These are phyloP conservation scores for Halocynthia roretzi DNA, from an alignment of 23 tunicate genomes.

Conservation along the genomic window DNA sequence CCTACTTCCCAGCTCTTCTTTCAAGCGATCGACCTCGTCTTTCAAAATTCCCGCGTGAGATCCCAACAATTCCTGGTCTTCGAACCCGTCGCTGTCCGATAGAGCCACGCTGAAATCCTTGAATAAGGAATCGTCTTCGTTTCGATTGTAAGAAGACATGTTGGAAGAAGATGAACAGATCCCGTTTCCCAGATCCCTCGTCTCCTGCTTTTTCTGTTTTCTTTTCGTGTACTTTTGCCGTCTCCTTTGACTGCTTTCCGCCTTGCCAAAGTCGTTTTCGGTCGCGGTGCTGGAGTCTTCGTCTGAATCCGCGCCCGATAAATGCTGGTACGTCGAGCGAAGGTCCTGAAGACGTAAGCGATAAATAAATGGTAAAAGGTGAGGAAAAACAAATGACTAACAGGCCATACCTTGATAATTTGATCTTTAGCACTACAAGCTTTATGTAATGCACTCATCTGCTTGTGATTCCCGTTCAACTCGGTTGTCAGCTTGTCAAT, in stretches of 20 bases:
- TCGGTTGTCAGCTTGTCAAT: not conserved
- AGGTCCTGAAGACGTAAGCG: constrained; percentile 2
- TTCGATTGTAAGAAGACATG: too few relatives aligned
- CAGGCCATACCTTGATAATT: constrained; percentile 1
- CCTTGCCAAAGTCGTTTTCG: not conserved
- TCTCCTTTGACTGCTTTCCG: not conserved
- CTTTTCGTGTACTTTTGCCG: constrained; percentile 6
- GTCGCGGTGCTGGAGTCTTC: constrained; percentile 18
- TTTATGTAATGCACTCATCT: constrained; percentile 11
- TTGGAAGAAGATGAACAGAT: too few relatives aligned
- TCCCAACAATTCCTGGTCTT: too few relatives aligned
- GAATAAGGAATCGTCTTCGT: too few relatives aligned
- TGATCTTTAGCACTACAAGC: constrained; percentile 19
- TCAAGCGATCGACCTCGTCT: too few relatives aligned
- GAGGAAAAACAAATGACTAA: not conserved
- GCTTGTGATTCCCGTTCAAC: not conserved
- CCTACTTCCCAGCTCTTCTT: too few relatives aligned
- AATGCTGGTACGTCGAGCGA: not conserved
- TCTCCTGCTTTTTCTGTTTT: constrained; percentile 6
- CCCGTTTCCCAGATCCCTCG: not conserved
- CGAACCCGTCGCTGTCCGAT: too few relatives aligned
- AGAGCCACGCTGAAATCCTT: too few relatives aligned
- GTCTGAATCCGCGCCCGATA: constrained; percentile 11
- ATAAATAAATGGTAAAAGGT: not conserved
- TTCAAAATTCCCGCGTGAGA: too few relatives aligned